A percentile compares a stretch with the other conserved stretches of the same genome.
Conservation (phyloP, 2,888 invertebrate species). For the Ypsolopha sequella region DNA sequence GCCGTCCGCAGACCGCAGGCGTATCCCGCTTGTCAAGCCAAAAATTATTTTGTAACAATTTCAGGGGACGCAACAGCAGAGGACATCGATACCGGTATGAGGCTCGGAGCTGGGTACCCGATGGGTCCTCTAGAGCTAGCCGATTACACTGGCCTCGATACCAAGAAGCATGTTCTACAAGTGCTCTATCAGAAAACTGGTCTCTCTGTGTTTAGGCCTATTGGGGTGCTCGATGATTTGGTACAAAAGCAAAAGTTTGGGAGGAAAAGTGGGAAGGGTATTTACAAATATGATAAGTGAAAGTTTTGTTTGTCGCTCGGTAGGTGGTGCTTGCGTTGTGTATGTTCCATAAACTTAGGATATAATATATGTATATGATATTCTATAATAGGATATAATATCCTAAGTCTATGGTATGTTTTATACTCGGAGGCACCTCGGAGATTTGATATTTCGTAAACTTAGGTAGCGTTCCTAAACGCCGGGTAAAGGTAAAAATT, state of each 20-base stretch:
- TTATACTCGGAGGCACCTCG: too few relatives aligned
- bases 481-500: too few relatives aligned
- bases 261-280: slow-evolving; percentile 83
- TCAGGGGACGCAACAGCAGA: slow-evolving; percentile 75
- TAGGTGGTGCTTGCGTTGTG: too few relatives aligned
- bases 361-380: too few relatives aligned
- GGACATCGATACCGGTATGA: slow-evolving; percentile 91
- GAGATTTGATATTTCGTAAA: too few relatives aligned
- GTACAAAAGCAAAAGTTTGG: slow-evolving; percentile 83
- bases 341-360: too few relatives aligned
- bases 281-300: slow-evolving; percentile 73
- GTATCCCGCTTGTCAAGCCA: not conserved
- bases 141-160: slow-evolving; percentile 89
- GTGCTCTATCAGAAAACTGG: slow-evolving; percentile 75
- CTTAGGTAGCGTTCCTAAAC: too few relatives aligned
- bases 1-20: too few relatives aligned
- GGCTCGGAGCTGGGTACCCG: slow-evolving; percentile 86
- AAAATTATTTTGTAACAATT: not conserved
- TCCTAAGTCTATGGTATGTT: too few relatives aligned
- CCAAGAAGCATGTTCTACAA: slow-evolving; percentile 75
- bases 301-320: too few relatives aligned
- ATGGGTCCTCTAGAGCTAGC: slow-evolving; percentile 90
- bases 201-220: slow-evolving; percentile 58
- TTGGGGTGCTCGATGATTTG: slow-evolving; percentile 72
- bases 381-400: too few relatives aligned